phyloP scores from a whole-genome alignment of 2,888 invertebrate species.

The Pyralis farinalis region DNA sequence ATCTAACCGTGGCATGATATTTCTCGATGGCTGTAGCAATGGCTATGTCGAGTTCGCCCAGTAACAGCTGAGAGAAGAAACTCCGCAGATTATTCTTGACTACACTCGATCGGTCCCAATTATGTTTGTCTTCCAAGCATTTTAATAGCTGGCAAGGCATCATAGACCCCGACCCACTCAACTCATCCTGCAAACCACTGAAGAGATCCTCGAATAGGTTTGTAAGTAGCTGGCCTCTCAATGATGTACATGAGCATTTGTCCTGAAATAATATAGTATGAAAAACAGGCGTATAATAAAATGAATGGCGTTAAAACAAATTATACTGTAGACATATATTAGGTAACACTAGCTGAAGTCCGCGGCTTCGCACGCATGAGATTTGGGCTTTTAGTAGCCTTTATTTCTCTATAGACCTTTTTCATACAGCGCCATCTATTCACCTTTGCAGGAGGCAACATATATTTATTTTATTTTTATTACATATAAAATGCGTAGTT shows the following conservation, averaged over 20 bases:
- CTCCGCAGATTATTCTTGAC: constrained; percentile 51
- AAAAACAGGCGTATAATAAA: too few relatives aligned
- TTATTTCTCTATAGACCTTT: too few relatives aligned
- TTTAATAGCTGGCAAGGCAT: constrained; percentile 70
- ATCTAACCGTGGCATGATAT: constrained; percentile 59
- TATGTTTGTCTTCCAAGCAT: constrained; percentile 65
- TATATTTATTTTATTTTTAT: too few relatives aligned
- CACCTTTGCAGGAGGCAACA: too few relatives aligned
- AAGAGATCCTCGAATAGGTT: constrained; percentile 56
- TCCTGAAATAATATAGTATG: constrained; percentile 45
- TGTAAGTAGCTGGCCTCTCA: constrained; percentile 51
- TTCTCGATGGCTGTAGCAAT: constrained; percentile 66
- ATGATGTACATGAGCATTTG: constrained; percentile 62
- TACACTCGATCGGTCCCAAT: constrained; percentile 54
- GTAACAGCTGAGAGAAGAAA: constrained; percentile 53
- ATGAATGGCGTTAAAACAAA: too few relatives aligned
- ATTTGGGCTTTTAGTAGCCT: too few relatives aligned
- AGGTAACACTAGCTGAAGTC: too few relatives aligned
- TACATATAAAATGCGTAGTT: too few relatives aligned
- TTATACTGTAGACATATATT: too few relatives aligned
- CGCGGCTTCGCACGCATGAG: too few relatives aligned
- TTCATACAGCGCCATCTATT: too few relatives aligned
- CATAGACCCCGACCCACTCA: constrained; percentile 33
- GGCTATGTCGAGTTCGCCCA: constrained; percentile 64
- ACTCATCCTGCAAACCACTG: constrained; percentile 53